These are phyloP conservation scores for Poeciliopsis retropinna DNA, from an alignment of 2,113 vertebrate genomes.

Conservation along the genomic window DNA sequence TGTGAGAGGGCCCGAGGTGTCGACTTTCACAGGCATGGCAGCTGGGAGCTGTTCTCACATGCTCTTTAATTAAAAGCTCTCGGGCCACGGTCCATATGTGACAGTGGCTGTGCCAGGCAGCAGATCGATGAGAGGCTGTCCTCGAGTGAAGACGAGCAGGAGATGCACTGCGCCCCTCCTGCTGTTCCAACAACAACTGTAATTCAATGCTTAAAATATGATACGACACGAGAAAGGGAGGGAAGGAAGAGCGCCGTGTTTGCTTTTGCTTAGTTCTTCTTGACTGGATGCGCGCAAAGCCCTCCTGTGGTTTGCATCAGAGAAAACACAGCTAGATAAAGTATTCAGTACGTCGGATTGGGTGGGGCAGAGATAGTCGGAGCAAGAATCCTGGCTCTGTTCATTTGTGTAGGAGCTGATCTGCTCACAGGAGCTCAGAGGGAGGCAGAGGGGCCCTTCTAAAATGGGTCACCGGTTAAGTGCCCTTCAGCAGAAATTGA, in stretches of 20 bases:
- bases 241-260: constrained; percentile 44
- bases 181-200: constrained; percentile 56
- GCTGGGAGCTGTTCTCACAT: constrained; percentile 82
- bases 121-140: constrained; percentile 77
- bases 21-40: constrained; percentile 75
- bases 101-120: constrained; percentile 69
- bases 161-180: constrained; percentile 40
- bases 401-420: constrained; percentile 59
- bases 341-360: constrained; percentile 29
- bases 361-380: constrained; percentile 49
- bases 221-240: constrained; percentile 57
- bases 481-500: constrained; percentile 80
- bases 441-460: constrained; percentile 64
- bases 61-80: constrained; percentile 85
- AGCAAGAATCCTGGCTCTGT: constrained; percentile 48
- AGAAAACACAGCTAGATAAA: constrained; percentile 45
- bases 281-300: constrained; percentile 42
- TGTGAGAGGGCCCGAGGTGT: constrained; percentile 75
- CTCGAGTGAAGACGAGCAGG: constrained; percentile 69
- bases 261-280: constrained; percentile 55
- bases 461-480: constrained; percentile 78
- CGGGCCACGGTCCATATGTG: constrained; percentile 79
- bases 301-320: constrained; percentile 56
- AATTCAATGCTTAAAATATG: constrained; percentile 71
- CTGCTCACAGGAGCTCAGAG: constrained; percentile 59